Percentiles rank a stretch among this genome's conserved stretches.
phyloP scores from a whole-genome alignment of 2,888 invertebrate genomes.

The Orchesella flavescens region DNA sequence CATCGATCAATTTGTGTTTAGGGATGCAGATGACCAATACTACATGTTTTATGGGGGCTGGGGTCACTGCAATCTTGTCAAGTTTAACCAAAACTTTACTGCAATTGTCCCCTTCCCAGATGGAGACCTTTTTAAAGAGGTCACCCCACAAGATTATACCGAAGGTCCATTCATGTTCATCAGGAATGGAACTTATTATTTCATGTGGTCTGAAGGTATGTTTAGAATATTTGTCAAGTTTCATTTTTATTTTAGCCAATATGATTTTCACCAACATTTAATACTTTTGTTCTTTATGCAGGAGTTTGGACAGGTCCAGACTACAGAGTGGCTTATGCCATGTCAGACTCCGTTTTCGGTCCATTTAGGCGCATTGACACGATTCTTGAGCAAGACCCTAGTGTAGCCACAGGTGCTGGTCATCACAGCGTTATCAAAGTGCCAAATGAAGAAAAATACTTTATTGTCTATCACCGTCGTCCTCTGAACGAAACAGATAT shows the following conservation, averaged over 20 bases:
- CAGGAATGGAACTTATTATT: slow-evolving; percentile 64
- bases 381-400: slow-evolving; percentile 64
- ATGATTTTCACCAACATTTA: too few relatives aligned
- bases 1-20: slow-evolving; percentile 68
- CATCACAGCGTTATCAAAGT: slow-evolving; percentile 66
- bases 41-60: slow-evolving; percentile 69
- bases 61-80: slow-evolving; percentile 67
- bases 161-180: slow-evolving; percentile 68
- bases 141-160: slow-evolving; percentile 62
- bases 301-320: slow-evolving; percentile 65
- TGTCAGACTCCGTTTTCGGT: slow-evolving; percentile 51
- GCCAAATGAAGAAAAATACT: slow-evolving; percentile 56
- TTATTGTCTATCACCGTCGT: slow-evolving; percentile 66
- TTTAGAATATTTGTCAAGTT: background rate
- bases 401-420: slow-evolving; percentile 64
- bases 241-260: background rate
- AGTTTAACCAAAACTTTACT: slow-evolving; percentile 56
- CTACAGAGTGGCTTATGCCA: slow-evolving; percentile 66
- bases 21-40: slow-evolving; percentile 55
- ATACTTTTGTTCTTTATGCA: too few relatives aligned
- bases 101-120: slow-evolving; percentile 55
- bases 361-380: slow-evolving; percentile 55
- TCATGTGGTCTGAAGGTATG: slow-evolving; percentile 66
- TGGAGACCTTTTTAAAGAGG: slow-evolving; percentile 62
- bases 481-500: slow-evolving; percentile 54